Evolutionary conservation across 2,888 invertebrate genomes (phyloP).

Genomic region (Calameuta filiformis): DNA sequence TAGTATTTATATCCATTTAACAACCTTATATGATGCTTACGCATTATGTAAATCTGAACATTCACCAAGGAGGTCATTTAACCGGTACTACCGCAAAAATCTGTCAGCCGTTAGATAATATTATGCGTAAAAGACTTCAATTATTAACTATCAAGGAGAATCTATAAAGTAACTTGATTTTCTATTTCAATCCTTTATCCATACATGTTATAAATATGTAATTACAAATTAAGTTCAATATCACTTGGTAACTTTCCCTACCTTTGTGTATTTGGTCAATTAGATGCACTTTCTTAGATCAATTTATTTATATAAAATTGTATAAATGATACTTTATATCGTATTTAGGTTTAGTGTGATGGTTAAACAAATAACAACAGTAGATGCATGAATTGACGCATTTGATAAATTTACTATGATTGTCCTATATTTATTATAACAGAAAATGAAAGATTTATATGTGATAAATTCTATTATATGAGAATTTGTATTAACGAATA

Average conservation of each 20-base stretch:
- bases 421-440: not conserved
- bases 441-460: not conserved
- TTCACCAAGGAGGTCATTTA: not conserved
- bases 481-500: not conserved
- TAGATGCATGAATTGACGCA: not conserved
- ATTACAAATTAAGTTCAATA: not conserved
- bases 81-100: not conserved
- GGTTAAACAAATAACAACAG: not conserved
- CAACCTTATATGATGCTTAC: not conserved
- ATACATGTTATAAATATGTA: not conserved
- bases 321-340: not conserved
- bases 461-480: not conserved
- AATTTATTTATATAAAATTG: not conserved
- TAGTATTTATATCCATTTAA: not conserved
- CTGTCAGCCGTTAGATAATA: not conserved
- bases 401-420: not conserved
- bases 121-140: not conserved
- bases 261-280: not conserved
- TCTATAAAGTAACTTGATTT: not conserved
- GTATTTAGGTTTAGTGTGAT: not conserved
- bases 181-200: not conserved
- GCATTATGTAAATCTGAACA: not conserved
- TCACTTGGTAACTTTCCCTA: not conserved
- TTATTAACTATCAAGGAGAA: not conserved
- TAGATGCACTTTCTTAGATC: not conserved